A percentile compares a stretch with the other conserved stretches of the same genome.
These are phyloP conservation scores for Xestoiulus laeticollis DNA, from an alignment of 2,888 invertebrate species.

Conservation along the genomic window DNA sequence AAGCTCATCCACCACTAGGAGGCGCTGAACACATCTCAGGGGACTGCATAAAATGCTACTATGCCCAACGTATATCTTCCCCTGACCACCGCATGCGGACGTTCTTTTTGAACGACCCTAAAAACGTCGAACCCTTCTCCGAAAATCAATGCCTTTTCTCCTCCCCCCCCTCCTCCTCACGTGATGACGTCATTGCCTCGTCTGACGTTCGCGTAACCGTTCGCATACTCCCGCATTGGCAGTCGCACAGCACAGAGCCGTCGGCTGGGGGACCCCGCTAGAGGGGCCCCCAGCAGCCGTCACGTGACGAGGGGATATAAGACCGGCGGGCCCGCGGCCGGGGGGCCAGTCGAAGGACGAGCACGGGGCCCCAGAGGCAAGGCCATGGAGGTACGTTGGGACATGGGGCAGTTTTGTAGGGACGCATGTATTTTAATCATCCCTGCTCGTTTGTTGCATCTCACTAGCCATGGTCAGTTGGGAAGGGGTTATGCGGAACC, in stretches of 20 bases:
- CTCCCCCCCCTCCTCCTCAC: neutral
- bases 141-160: neutral
- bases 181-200: neutral
- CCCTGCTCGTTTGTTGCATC: neutral
- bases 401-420: neutral
- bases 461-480: too few relatives aligned
- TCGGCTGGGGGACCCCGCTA: neutral
- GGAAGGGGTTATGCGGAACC: neutral
- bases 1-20: too few relatives aligned
- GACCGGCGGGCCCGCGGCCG: neutral
- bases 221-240: neutral
- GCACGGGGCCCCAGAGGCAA: neutral
- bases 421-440: neutral
- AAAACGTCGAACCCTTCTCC: neutral
- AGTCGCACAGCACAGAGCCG: neutral
- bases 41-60: too few relatives aligned
- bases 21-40: too few relatives aligned
- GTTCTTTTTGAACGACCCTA: neutral
- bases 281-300: slow-evolving; percentile 1
- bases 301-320: neutral
- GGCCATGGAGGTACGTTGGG: neutral
- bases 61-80: too few relatives aligned
- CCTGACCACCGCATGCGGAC: too few relatives aligned
- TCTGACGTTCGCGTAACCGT: neutral
- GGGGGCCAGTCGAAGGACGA: neutral